Percentiles rank a stretch among this genome's conserved stretches.
phyloP scores from a whole-genome alignment of 2,888 invertebrate genomes.

The Caenorhabditis wallacei region DNA sequence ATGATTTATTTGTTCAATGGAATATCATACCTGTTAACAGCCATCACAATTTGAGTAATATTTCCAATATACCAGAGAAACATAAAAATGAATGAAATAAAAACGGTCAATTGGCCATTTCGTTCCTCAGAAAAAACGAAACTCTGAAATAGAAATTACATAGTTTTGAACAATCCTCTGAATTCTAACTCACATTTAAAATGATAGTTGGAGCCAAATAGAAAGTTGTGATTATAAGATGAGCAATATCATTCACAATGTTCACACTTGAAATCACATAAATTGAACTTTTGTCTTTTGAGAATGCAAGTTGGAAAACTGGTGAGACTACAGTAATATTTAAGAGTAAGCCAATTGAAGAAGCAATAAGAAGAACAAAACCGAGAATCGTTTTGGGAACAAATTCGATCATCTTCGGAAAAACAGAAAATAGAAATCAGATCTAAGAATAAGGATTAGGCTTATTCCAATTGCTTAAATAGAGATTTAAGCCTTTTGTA shows the following conservation, averaged over 20 bases:
- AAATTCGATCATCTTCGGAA: constrained; percentile 14
- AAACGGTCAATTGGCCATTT: constrained; percentile 12
- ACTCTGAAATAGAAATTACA: constrained; percentile 42
- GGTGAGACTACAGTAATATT: constrained; percentile 45
- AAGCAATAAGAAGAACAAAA: constrained; percentile 3
- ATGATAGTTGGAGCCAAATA: constrained; percentile 67
- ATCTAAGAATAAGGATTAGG: neutral
- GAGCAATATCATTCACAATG: constrained; percentile 64
- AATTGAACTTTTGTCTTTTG: constrained; percentile 57
- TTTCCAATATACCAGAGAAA: constrained; percentile 68
- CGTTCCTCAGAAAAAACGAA: constrained; percentile 56
- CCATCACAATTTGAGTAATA: constrained; percentile 70
- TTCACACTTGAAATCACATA: constrained; percentile 69
- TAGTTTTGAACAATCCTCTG: neutral
- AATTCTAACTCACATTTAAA: constrained; percentile 37
- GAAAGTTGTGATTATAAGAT: constrained; percentile 56
- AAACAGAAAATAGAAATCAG: neutral
- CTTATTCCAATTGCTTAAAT: neutral
- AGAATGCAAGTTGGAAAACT: constrained; percentile 49
- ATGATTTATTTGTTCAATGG: neutral
- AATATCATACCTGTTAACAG: constrained; percentile 57
- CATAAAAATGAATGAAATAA: constrained; percentile 69
- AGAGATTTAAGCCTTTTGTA: neutral
- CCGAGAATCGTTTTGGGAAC: constrained; percentile 30
- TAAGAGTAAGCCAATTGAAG: constrained; percentile 26